A percentile compares a stretch with the other conserved stretches of the same genome.
Conservation (phyloP, 1,140 invertebrate genomes). For the Goniozus legneri region DNA sequence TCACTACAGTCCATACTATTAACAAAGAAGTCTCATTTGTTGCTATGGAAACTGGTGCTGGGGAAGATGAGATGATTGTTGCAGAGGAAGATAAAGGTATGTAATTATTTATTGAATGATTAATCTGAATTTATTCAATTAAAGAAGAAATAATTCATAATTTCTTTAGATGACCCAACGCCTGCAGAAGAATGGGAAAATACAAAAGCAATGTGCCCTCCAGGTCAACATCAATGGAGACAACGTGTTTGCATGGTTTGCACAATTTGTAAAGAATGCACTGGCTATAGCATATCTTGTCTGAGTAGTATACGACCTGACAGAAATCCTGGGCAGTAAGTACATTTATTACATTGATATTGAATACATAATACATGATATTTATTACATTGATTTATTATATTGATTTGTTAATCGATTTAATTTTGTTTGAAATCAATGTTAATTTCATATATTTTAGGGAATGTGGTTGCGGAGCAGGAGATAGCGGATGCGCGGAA, state of each 20-base stretch:
- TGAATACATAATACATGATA: no score
- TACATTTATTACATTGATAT: conserved; percentile 27
- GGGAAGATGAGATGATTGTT: conserved; percentile 59
- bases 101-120: conserved; percentile 2
- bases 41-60: conserved; percentile 63
- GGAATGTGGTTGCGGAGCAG: conserved; percentile 92
- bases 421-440: conserved; percentile 6
- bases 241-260: conserved; percentile 86
- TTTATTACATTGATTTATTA: conserved; percentile 3
- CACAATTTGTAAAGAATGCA: conserved; percentile 88
- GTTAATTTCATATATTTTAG: no score
- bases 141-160: neutral
- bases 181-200: conserved; percentile 59
- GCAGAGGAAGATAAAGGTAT: conserved; percentile 40
- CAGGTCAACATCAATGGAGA: conserved; percentile 75
- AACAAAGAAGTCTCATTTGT: conserved; percentile 54
- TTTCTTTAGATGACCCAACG: conserved; percentile 29
- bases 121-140: neutral
- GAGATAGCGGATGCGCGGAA: conserved; percentile 87
- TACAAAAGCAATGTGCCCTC: conserved; percentile 64
- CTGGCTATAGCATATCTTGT: conserved; percentile 85
- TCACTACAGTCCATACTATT: conserved; percentile 56
- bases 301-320: conserved; percentile 74
- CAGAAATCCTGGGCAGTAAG: conserved; percentile 83
- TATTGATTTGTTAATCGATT: conserved; percentile 6